Evolutionary conservation across 2,113 vertebrate species (phyloP).

Genomic region (Chloropsis cyanopogon): DNA sequence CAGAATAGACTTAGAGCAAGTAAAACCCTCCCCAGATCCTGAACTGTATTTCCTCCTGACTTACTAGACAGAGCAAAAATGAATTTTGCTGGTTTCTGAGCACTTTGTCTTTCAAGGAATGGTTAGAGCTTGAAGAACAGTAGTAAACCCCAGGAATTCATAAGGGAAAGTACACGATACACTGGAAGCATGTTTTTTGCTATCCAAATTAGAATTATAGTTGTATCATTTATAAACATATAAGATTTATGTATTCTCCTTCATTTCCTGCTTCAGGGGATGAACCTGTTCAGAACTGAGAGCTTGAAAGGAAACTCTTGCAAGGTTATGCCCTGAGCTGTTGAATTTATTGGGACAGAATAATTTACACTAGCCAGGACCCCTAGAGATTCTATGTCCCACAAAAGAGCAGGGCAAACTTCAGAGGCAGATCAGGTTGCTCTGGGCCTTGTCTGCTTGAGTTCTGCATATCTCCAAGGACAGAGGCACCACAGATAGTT

Average conservation of each 20-base stretch:
- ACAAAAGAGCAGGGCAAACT: not conserved
- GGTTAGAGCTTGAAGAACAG: not conserved
- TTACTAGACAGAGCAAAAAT: not conserved
- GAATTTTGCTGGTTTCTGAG: not conserved
- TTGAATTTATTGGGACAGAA: not conserved
- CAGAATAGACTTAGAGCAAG: not conserved
- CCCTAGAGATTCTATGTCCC: not conserved
- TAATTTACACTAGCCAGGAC: not conserved
- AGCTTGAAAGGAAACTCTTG: not conserved
- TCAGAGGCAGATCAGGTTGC: not conserved
- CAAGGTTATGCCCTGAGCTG: not conserved
- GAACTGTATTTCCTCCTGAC: not conserved
- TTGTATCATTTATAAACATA: not conserved
- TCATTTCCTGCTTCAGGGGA: not conserved
- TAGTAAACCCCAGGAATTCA: not conserved
- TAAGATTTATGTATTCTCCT: not conserved
- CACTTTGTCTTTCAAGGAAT: not conserved
- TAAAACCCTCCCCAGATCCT: not conserved
- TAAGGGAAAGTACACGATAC: not conserved
- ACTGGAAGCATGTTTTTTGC: not conserved
- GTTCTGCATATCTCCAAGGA: not conserved
- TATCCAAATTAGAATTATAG: not conserved
- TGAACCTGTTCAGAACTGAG: not conserved
- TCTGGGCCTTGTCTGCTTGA: not conserved
- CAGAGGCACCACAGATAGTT: not conserved